Evolutionary conservation across 2,888 invertebrate species (phyloP).

Genomic region (Drosophila lutescens): DNA sequence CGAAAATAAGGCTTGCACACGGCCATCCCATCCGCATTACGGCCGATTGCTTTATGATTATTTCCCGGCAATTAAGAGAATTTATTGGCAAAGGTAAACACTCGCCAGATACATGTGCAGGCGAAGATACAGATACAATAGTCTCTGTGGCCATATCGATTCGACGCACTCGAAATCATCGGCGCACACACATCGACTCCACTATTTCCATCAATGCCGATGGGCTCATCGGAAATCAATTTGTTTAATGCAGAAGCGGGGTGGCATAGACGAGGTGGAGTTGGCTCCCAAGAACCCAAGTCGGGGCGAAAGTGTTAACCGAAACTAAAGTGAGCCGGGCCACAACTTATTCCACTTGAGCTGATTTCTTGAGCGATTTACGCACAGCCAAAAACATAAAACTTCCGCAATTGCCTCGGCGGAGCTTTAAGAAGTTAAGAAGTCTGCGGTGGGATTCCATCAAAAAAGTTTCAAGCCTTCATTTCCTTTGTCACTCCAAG

Average conservation of each 20-base stretch:
- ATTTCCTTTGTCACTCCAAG: conserved; percentile 57
- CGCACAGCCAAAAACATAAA: conserved; percentile 78
- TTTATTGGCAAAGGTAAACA: conserved; percentile 82
- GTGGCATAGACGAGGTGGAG: neutral
- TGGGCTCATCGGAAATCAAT: conserved; percentile 73
- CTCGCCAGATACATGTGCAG: conserved; percentile 20
- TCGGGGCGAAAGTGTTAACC: conserved; percentile 65
- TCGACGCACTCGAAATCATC: conserved; percentile 51
- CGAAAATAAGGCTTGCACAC: conserved; percentile 30
- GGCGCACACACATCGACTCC: conserved; percentile 55
- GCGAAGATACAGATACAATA: conserved; percentile 17
- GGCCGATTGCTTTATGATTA: conserved; percentile 83
- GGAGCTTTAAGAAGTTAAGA: conserved; percentile 35
- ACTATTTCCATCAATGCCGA: conserved; percentile 68
- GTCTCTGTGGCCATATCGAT: conserved; percentile 52
- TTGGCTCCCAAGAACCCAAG: conserved; percentile 17
- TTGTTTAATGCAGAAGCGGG: conserved; percentile 64
- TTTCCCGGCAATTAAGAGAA: conserved; percentile 83
- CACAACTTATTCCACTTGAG: conserved; percentile 80
- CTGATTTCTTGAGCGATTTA: conserved; percentile 79
- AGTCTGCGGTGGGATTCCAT: conserved; percentile 35
- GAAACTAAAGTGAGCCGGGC: conserved; percentile 60
- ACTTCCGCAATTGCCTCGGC: conserved; percentile 71
- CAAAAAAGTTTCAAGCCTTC: conserved; percentile 40
- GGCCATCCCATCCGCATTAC: conserved; percentile 58